Percentiles rank a stretch among this genome's conserved stretches.
These are phyloP conservation scores for Cyphomyrus plagiostoma DNA, from an alignment of 2,113 vertebrate genomes.

Conservation along the genomic window DNA sequence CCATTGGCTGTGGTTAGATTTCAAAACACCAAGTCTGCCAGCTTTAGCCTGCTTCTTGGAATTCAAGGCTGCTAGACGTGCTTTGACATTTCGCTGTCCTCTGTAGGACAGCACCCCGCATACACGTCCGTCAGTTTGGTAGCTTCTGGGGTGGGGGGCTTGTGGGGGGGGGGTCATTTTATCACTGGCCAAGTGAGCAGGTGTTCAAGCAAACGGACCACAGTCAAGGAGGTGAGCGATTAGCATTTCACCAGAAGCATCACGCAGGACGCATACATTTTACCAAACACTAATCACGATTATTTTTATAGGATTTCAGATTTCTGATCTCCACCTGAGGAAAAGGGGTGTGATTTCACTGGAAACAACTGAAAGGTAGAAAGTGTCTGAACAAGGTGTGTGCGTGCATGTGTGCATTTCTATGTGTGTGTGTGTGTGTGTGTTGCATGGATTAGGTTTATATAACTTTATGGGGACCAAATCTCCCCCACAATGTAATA, in stretches of 20 bases:
- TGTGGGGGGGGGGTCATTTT: neutral
- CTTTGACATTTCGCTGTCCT: neutral
- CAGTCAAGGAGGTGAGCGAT: neutral
- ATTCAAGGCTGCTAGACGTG: neutral
- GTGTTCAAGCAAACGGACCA: neutral
- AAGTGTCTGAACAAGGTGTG: neutral
- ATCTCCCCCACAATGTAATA: no score
- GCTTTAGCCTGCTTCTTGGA: neutral
- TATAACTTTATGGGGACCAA: no score
- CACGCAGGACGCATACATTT: neutral
- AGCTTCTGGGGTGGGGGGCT: neutral
- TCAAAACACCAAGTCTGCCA: neutral
- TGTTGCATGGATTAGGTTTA: neutral
- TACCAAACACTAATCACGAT: neutral
- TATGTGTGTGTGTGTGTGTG: neutral
- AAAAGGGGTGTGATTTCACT: neutral
- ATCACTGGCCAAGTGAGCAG: neutral
- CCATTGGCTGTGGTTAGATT: neutral
- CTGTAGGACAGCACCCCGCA: neutral
- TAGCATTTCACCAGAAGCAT: neutral
- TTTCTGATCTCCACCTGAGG: neutral
- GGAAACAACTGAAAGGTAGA: neutral
- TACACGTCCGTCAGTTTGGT: no score
- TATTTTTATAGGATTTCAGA: neutral
- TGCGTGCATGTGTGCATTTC: neutral